phyloP scores from a whole-genome alignment of 2,113 vertebrate genomes.

The Herpailurus yagouaroundi region DNA sequence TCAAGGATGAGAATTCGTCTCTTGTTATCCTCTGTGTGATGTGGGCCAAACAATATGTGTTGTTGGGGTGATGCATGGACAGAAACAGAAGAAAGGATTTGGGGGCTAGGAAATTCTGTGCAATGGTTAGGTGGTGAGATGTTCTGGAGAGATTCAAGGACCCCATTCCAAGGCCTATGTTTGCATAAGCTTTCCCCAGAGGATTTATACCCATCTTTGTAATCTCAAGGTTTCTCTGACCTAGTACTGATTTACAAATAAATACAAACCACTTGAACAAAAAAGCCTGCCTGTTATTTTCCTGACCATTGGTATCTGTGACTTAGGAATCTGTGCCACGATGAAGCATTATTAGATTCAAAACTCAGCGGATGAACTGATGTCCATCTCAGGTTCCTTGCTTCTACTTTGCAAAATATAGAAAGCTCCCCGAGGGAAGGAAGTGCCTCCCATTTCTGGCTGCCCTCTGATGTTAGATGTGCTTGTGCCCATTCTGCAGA shows the following conservation, averaged over 20 bases:
- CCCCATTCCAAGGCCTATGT: constrained; percentile 7
- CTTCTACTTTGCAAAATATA: background rate
- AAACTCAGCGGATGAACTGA: background rate
- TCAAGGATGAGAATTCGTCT: background rate
- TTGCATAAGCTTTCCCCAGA: background rate
- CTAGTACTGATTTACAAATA: background rate
- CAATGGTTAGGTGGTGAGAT: background rate
- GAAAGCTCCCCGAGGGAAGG: background rate
- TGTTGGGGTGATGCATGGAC: background rate
- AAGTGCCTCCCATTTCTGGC: background rate
- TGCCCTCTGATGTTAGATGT: background rate
- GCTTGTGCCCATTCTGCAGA: background rate
- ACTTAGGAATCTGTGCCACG: background rate
- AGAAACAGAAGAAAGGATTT: background rate
- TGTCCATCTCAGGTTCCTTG: background rate
- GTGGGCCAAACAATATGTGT: background rate
- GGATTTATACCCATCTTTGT: constrained; percentile 40
- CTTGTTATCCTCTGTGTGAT: background rate
- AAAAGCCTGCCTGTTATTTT: constrained; percentile 1
- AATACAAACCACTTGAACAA: background rate
- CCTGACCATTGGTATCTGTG: background rate
- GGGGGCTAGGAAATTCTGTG: background rate
- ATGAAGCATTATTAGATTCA: background rate
- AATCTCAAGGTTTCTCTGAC: constrained; percentile 55
- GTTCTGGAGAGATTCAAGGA: background rate